Base-by-base conservation (phyloP, 2,113 vertebrate species). In the Phalacrocorax aristotelis region DNA sequence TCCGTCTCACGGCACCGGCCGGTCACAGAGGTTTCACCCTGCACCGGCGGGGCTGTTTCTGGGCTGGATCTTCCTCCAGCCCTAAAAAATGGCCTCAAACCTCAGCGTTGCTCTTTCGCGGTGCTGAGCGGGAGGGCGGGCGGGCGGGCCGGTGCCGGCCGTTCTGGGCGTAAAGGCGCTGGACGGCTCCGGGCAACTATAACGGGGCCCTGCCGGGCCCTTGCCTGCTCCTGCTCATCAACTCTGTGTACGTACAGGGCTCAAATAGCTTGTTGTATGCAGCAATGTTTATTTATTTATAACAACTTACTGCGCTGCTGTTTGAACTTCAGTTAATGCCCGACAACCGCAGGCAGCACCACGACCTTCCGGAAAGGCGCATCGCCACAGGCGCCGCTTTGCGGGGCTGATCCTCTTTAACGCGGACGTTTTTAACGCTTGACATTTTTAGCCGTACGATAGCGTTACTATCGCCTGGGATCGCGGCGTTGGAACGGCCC, bases 1-100 rank as follows among this genome's bases (percentile, higher is more conserved):
- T 4, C 6, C 1, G 20, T 13, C 13, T 15, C 15, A 3, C 22
- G 4, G 38, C 8, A 27, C 30, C 22, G 7, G 16, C 9, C 5
- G 17, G 42, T 15, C 17, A 3, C 13, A 36, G 12, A 9, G 29
- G 16, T 61, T 40, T 34, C 34, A 8, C 13, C 13, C n/a, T 7
- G 20, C 49, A 30, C 23, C 20, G 36, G 14, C 19, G 13, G 13
- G 34, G 26, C 46, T 2, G 4, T 11, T 30, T 44, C 34, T 27
- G 71, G 38, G 16, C 15, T 10, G 23, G 42, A 42, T 60, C 30
- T 27, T 54, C 23, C 44, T 40, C 15, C 34, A 30, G 21, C 23
- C 34, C 0, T 11, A 30, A 51, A 54, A 27, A 6, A 23, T 4
- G 19, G 1, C 14, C 14, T 51, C 5, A 40, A 42, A 40, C 4